Base-by-base conservation (phyloP, 1,140 invertebrate species). In the Polypedilum vanderplanki region DNA sequence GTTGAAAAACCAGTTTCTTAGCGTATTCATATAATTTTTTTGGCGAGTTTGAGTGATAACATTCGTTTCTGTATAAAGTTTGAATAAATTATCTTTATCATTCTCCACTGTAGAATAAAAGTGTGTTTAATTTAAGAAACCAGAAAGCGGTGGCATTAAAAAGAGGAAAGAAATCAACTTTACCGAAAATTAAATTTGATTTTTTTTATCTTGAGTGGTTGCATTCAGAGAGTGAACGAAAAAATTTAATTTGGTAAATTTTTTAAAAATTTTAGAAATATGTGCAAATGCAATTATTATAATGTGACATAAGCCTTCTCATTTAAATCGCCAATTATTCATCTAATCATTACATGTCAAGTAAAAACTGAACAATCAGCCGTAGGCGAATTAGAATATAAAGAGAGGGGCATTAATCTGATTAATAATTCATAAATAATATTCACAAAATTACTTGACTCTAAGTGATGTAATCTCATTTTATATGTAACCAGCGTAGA, bases 341-440 rank as follows among this genome's bases (percentile, higher is more conserved):
- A 57, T 57, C 46, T n/a, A 57, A 57, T 33, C 24, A 33, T 33
- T n/a, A 15, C 15, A 57, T n/a, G n/a, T 57, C 12, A 57, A 57
- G 46, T 57, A 57, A 4, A n/a, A 57, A 46, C n/a, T n/a, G n/a
- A n/a, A 33, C 24, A 33, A 5, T 33, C 24, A 33, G n/a, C 46
- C 12, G 46, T 57, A 57, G 46, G 46, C 46, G 46, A 57, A 57
- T 57, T 12, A 57, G 46, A 4, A 57, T 12, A 57, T 57, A 57
- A 15, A 46, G 12, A 57, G 46, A 57, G 20, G 17, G 65, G 20
- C 65, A 70, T 70, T 70, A 70, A 70, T 70, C 65, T 70, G 65
- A 70, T 70, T 70, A 70, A 70, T 70, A 70, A 70, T 70, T 70
- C 65, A 70, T 70, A 70, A 70, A 70, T 70, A 70, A 70, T 70